Evolutionary conservation across 2,797 vertebrate species (phyloP).

Genomic region (Bradypodion ventrale): DNA sequence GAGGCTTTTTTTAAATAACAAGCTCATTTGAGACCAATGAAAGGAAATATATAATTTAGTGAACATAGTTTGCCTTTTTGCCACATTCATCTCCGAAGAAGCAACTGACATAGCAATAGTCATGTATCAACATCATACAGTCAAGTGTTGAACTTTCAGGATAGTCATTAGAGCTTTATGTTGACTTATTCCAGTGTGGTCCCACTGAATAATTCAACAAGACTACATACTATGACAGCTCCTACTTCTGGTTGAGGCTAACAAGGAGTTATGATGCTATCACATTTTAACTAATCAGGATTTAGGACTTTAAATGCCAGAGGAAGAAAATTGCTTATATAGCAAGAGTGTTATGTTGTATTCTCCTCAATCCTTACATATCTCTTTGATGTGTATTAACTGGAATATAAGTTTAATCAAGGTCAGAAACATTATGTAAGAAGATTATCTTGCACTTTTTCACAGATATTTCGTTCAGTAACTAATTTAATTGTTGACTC

Average conservation of each 20-base stretch:
- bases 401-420: neutral
- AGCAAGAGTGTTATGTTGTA: neutral
- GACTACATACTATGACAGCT: neutral
- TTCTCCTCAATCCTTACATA: neutral
- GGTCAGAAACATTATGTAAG: neutral
- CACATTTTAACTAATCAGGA: neutral
- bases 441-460: neutral
- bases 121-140: constrained; percentile 13
- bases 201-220: neutral
- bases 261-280: neutral
- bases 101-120: neutral
- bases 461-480: neutral
- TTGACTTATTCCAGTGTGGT: neutral
- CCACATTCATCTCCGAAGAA: neutral
- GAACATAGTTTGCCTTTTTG: constrained; percentile 11
- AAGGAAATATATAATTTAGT: constrained; percentile 19
- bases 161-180: neutral
- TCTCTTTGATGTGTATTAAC: constrained; percentile 5
- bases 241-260: neutral
- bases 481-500: neutral
- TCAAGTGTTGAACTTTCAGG: neutral
- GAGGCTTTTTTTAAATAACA: constrained; percentile 25
- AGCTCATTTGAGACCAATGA: constrained; percentile 6
- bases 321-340: neutral
- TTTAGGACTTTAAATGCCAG: neutral